Conservation (phyloP, 2,797 vertebrate genomes). For the Parauchenoglanis ngamensis region DNA sequence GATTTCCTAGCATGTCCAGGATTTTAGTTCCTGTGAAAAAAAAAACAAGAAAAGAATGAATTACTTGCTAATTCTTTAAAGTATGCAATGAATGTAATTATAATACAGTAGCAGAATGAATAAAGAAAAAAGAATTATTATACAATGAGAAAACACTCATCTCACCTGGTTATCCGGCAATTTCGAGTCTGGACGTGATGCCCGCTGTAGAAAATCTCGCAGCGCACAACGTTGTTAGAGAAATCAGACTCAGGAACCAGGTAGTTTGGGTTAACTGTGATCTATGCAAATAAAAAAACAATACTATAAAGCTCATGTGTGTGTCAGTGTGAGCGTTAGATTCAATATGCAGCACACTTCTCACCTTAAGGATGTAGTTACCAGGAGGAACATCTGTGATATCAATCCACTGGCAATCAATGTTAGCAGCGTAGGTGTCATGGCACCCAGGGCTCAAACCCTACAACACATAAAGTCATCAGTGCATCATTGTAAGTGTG, state of each 20-base stretch:
- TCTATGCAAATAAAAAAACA: conserved; percentile 59
- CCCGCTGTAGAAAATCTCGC: conserved; percentile 81
- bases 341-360: neutral
- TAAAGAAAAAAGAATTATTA: neutral
- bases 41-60: neutral
- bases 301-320: neutral
- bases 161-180: conserved; percentile 75
- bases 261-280: conserved; percentile 81
- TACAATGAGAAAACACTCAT: neutral
- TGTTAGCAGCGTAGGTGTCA: conserved; percentile 84
- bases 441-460: conserved; percentile 85
- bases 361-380: conserved; percentile 82
- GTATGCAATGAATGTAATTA: neutral
- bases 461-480: conserved; percentile 63
- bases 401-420: conserved; percentile 89
- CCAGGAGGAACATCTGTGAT: conserved; percentile 84
- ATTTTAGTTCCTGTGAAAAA: conserved; percentile 10
- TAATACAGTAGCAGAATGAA: neutral
- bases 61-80: neutral
- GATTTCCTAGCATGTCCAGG: neutral
- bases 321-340: neutral
- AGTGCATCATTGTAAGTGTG: neutral
- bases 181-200: conserved; percentile 76
- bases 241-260: conserved; percentile 80
- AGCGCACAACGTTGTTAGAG: conserved; percentile 81